Conservation (phyloP, 2,113 vertebrate species). For the Rynchops niger region DNA sequence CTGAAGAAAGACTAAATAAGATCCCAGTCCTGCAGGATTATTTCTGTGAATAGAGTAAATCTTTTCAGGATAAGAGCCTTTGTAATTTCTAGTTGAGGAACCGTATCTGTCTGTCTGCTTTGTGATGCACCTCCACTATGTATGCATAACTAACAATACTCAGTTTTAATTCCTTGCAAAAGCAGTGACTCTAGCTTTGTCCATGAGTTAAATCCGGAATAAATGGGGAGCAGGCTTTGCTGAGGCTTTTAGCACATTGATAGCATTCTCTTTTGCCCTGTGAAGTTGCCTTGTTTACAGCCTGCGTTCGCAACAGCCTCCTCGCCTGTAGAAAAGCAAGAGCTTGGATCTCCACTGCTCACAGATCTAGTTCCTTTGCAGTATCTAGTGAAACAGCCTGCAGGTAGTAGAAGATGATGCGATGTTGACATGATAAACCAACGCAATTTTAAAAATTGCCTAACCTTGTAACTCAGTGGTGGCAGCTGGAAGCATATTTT, state of each 20-base stretch:
- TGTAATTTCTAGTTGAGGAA: neutral
- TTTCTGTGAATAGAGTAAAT: neutral
- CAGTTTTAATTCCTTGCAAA: neutral
- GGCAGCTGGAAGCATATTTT: neutral
- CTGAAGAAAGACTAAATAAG: conserved; percentile 5
- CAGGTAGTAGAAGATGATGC: neutral
- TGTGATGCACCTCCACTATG: neutral
- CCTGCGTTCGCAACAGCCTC: neutral
- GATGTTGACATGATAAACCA: neutral
- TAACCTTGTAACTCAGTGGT: neutral
- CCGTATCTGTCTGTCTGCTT: neutral
- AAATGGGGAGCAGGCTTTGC: neutral
- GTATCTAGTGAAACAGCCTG: neutral
- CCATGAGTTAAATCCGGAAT: neutral
- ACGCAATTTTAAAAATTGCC: neutral
- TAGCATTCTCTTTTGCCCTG: neutral
- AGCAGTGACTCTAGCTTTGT: neutral
- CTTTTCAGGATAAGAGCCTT: neutral
- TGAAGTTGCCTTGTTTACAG: neutral
- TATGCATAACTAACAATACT: neutral
- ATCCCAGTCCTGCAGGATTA: neutral
- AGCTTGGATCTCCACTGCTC: neutral
- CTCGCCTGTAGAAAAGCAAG: neutral
- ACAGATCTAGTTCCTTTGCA: neutral
- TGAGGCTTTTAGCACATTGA: neutral